These are phyloP conservation scores for Podiceps cristatus DNA, from an alignment of 2,113 vertebrate species.

Conservation along the genomic window DNA sequence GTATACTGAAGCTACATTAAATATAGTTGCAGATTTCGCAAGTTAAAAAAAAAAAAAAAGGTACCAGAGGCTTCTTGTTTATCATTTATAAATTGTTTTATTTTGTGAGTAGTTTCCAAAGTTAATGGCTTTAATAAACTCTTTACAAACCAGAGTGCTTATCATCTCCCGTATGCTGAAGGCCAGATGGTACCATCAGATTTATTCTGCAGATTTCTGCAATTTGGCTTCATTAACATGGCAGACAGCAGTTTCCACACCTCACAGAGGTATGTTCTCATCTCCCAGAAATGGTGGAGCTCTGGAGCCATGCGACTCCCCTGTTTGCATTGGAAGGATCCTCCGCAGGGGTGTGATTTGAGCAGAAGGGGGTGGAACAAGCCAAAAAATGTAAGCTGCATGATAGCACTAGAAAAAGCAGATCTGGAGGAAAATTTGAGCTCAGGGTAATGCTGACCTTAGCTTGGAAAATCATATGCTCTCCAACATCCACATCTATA, in stretches of 20 bases:
- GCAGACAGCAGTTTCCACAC: constrained; percentile 34
- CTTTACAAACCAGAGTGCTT: background rate
- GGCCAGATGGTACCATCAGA: background rate
- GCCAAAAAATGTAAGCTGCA: background rate
- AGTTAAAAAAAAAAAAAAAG: background rate
- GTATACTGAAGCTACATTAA: background rate
- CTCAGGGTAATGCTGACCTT: constrained; percentile 20
- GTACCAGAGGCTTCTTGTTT: background rate
- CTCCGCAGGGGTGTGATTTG: background rate
- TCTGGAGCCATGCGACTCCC: background rate
- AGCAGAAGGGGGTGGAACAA: background rate
- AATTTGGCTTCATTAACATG: background rate
- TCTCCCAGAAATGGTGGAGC: background rate
- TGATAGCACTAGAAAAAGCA: background rate
- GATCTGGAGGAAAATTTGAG: background rate
- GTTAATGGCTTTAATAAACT: background rate
- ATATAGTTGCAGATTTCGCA: constrained; percentile 3
- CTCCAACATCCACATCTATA: background rate
- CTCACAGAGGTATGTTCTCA: constrained; percentile 7
- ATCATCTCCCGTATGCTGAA: background rate
- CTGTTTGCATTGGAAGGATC: background rate
- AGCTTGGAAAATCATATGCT: background rate
- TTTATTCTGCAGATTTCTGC: background rate
- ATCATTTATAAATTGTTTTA: background rate
- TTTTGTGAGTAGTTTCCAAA: background rate